These are phyloP conservation scores for Holothuria scabra DNA, from an alignment of 53 echinoderm and acorn worm species.

Conservation along the genomic window DNA sequence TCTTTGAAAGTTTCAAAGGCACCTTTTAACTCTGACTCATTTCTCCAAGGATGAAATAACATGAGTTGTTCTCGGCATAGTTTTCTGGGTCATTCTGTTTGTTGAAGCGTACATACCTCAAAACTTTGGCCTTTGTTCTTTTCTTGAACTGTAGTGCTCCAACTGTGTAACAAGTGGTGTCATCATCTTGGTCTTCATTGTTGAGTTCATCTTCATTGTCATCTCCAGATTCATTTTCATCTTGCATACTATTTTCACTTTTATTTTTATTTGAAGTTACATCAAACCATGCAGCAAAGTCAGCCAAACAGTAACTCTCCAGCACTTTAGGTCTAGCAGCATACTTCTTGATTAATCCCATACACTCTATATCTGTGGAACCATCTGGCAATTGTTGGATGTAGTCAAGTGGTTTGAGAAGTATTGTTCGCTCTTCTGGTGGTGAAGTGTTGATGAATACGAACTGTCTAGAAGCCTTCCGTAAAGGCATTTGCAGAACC, in stretches of 20 bases:
- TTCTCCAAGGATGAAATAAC: neutral
- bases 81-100: neutral
- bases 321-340: conserved; percentile 49
- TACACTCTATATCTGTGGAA: conserved; percentile 62
- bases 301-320: conserved; percentile 55
- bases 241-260: conserved; percentile 1
- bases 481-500: conserved; percentile 50
- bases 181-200: neutral
- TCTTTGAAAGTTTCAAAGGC: neutral
- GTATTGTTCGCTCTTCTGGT: conserved; percentile 52
- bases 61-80: neutral
- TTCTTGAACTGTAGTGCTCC: neutral
- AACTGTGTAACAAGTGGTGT: neutral
- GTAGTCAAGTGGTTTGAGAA: conserved; percentile 44
- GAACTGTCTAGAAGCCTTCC: conserved; percentile 55
- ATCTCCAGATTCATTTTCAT: conserved; percentile 20
- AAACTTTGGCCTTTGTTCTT: neutral
- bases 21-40: neutral
- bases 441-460: conserved; percentile 60
- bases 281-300: conserved; percentile 60
- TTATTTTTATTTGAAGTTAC: conserved; percentile 4
- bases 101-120: conserved; percentile 5
- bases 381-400: conserved; percentile 55
- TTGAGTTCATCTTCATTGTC: conserved; percentile 22
- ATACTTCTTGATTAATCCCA: conserved; percentile 50